A percentile compares a stretch with the other conserved stretches of the same genome.
phyloP scores from a whole-genome alignment of 1,140 invertebrate genomes.

The Bombus sylvicola region DNA sequence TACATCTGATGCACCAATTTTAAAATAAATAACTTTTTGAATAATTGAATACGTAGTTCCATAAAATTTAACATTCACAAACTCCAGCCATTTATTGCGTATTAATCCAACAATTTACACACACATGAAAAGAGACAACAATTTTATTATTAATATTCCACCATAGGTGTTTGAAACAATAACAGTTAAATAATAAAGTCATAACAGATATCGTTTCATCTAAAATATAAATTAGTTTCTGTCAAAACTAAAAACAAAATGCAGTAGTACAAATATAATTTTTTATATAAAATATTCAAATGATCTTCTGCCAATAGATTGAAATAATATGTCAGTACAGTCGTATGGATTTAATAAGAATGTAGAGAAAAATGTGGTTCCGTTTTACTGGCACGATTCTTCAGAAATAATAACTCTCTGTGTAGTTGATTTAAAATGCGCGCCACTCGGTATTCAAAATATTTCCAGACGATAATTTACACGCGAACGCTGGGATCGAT shows the following conservation, averaged over 20 bases:
- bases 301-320: neutral
- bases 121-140: too few species aligned
- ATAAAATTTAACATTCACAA: too few species aligned
- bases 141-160: too few species aligned
- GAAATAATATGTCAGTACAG: neutral
- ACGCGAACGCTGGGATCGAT: neutral
- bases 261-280: neutral
- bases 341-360: neutral
- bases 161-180: neutral
- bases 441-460: neutral
- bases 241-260: neutral
- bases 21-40: too few species aligned
- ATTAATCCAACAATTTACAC: too few species aligned
- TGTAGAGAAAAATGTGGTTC: neutral
- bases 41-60: too few species aligned
- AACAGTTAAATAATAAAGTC: neutral
- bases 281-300: neutral
- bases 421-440: neutral
- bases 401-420: neutral
- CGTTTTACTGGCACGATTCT: neutral
- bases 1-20: too few species aligned
- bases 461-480: conserved; percentile 16
- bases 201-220: neutral
- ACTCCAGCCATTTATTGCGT: too few species aligned
- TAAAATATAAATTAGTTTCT: neutral